Evolutionary conservation across 2,888 invertebrate genomes (phyloP), one percentile per base, ranked within the genome.

Genomic region (Idaea aversata): DNA sequence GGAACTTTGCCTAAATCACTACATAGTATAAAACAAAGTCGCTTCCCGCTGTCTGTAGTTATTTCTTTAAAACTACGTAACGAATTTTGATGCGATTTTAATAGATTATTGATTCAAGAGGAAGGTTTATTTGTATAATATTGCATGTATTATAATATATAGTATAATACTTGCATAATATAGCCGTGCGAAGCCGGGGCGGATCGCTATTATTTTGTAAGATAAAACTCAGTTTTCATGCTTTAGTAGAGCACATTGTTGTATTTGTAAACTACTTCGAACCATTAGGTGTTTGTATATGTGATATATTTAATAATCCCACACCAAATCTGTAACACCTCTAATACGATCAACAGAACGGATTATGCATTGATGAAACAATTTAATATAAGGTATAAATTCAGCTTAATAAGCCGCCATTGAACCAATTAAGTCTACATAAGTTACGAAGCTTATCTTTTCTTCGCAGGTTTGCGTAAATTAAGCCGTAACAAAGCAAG

Each of bases 401-500:
- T 66, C 69, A 65, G 68, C 67, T 72, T 71, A 47, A 47, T 47
- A 74, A 75, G 68, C 66, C 67, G 70, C 73, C 74, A 74, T 77
- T 72, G 71, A 71, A 75, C 77, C 75, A 80, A 83, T 79, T 78
- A 79, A 76, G 72, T 72, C 74, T 70, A 69, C 70, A 75, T 72
- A 73, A 75, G 77, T 73, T 73, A 76, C 71, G 72, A 69, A 65
- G 73, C 69, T 73, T 77, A 78, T 77, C 76, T 79, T 77, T 77
- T 76, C 73, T 72, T 70, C 71, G 67, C 72, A 71, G 68, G 70
- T 73, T 74, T 71, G 70, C 71, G 75, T 76, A 78, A 80, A 79
- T 81, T 78, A 83, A 80, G 72, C 73, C 67, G 71, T 74, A 76
- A 79, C 74, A 78, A 76, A 78, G 78, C 77, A 78, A 71, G 71